A percentile compares a stretch with the other conserved stretches of the same genome.
phyloP scores from a whole-genome alignment of 2,888 invertebrate genomes.

The Uloborus plumipes region DNA sequence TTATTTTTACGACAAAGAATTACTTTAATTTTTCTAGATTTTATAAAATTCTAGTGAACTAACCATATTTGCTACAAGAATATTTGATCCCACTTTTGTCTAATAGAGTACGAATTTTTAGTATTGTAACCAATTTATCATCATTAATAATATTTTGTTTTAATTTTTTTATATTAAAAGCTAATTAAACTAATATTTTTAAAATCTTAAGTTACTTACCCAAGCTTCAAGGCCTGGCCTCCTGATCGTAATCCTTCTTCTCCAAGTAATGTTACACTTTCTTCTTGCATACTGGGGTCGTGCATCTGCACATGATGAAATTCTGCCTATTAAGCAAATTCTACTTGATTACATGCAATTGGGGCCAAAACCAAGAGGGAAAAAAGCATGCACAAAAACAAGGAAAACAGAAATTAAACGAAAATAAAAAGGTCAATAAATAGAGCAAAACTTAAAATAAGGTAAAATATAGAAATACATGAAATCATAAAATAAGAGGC shows the following conservation, averaged over 20 bases:
- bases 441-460: slow-evolving; percentile 23
- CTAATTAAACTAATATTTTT: too few species aligned
- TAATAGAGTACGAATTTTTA: too few species aligned
- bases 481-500: slow-evolving; percentile 30
- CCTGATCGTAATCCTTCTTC: slow-evolving; percentile 95
- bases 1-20: too few species aligned
- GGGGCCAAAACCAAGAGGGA: slow-evolving; percentile 53
- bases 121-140: too few species aligned
- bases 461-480: slow-evolving; percentile 33
- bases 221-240: slow-evolving; percentile 96
- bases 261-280: slow-evolving; percentile 95
- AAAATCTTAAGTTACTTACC: slow-evolving; percentile 75
- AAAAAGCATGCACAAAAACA: slow-evolving; percentile 42
- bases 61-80: too few species aligned
- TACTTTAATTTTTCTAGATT: too few species aligned
- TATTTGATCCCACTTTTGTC: too few species aligned
- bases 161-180: too few species aligned
- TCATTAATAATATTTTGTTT: too few species aligned
- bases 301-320: slow-evolving; percentile 83
- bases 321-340: slow-evolving; percentile 68
- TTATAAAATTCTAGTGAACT: too few species aligned
- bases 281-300: slow-evolving; percentile 89
- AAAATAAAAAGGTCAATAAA: slow-evolving; percentile 31
- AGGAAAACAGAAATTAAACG: slow-evolving; percentile 3
- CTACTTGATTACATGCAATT: slow-evolving; percentile 65